Percentiles rank a stretch among this genome's conserved stretches.
Conservation (phyloP, 2,113 vertebrate species). For the Myotis yumanensis region DNA sequence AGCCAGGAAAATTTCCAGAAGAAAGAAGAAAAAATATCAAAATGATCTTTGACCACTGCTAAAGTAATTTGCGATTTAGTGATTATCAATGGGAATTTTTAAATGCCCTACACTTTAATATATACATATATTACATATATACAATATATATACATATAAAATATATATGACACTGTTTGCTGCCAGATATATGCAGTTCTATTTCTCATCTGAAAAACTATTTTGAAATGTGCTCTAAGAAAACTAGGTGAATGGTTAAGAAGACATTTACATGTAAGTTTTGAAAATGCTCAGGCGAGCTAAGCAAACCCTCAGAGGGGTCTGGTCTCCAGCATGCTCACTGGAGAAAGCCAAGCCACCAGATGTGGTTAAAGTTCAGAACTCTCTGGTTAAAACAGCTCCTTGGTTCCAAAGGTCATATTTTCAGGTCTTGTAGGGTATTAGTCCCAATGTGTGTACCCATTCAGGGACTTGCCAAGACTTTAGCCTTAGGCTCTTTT, state of each 20-base stretch:
- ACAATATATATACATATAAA: not conserved
- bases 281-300: not conserved
- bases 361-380: not conserved
- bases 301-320: not conserved
- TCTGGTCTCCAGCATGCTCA: rapidly evolving
- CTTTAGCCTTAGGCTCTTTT: not conserved
- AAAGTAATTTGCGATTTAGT: not conserved
- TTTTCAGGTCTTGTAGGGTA: not conserved
- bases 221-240: not conserved
- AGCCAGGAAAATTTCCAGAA: slow-evolving; percentile 2
- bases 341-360: not conserved
- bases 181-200: not conserved
- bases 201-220: not conserved
- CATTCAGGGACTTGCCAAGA: too few relatives aligned
- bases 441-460: not conserved
- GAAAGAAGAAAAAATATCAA: not conserved
- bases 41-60: not conserved
- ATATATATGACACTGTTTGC: not conserved
- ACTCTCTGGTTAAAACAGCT: not conserved
- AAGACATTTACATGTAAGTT: too few relatives aligned
- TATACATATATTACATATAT: not conserved
- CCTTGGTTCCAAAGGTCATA: not conserved
- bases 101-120: not conserved
- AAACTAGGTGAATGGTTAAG: not conserved
- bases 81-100: not conserved